Evolutionary conservation across 2,888 invertebrate genomes (phyloP).

Genomic region (Rhynchonema sp.): DNA sequence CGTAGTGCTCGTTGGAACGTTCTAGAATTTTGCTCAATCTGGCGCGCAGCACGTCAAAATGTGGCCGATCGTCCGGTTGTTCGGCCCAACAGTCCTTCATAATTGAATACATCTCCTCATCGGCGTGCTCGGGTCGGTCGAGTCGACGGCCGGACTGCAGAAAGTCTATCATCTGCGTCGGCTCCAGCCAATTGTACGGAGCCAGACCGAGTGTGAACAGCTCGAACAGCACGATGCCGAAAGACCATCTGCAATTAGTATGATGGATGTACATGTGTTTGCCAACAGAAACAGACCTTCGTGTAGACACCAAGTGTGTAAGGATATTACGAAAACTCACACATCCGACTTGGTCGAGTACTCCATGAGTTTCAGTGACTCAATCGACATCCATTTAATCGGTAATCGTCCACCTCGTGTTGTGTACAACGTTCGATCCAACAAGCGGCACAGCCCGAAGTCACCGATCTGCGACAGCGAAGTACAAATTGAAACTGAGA

Average conservation of each 20-base stretch:
- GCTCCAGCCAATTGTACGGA: neutral
- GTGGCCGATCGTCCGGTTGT: neutral
- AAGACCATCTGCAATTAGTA: neutral
- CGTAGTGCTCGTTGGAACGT: neutral
- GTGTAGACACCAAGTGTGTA: neutral
- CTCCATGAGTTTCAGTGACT: neutral
- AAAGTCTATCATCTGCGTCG: neutral
- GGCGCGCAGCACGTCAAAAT: neutral
- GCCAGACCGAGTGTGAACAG: neutral
- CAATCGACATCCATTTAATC: slow-evolving; percentile 1
- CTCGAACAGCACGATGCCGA: slow-evolving; percentile 1
- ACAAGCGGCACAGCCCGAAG: slow-evolving; percentile 1
- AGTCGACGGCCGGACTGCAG: neutral
- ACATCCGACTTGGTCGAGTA: slow-evolving; percentile 1
- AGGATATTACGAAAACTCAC: neutral
- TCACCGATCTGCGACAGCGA: neutral
- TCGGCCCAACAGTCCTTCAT: neutral
- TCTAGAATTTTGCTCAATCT: neutral
- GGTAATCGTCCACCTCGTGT: slow-evolving; percentile 1
- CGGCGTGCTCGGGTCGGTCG: neutral
- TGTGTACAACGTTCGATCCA: neutral
- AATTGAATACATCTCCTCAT: neutral
- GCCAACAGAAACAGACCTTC: neutral
- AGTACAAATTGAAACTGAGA: too few species aligned
- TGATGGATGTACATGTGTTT: neutral